A percentile compares a stretch with the other conserved stretches of the same genome.
Evolutionary conservation across 1,140 invertebrate genomes (phyloP).

Genomic region (Lucilia cuprina): DNA sequence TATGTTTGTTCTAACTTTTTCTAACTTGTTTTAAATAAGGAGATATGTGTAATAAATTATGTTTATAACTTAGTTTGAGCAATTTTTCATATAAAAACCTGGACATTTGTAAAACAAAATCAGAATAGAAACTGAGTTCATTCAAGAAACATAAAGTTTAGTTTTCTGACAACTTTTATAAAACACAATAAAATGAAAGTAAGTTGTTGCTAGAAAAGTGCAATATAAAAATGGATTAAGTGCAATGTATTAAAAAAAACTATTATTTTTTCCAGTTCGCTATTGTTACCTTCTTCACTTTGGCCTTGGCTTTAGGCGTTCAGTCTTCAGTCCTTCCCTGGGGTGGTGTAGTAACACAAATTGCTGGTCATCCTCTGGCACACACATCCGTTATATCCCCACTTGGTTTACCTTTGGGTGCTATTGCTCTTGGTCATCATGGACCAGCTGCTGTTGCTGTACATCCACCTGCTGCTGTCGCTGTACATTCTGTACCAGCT

Average conservation of each 20-base stretch:
- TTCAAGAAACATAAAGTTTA: conserved; percentile 57
- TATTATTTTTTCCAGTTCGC: conserved; percentile 47
- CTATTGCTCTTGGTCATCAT: neutral
- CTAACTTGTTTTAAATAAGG: too few species aligned
- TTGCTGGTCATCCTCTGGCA: neutral
- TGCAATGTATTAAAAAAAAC: conserved; percentile 59
- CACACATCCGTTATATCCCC: conserved; percentile 7
- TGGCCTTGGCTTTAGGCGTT: conserved; percentile 60
- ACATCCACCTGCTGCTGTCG: conserved; percentile 40
- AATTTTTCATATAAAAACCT: neutral
- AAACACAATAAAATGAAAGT: conserved; percentile 51
- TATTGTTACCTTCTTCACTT: conserved; percentile 50
- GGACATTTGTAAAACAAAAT: conserved; percentile 39
- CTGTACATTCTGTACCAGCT: neutral
- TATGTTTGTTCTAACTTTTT: too few species aligned
- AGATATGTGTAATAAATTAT: too few species aligned
- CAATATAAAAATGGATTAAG: conserved; percentile 43
- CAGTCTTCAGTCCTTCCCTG: conserved; percentile 49
- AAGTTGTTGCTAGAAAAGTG: neutral
- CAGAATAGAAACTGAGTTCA: conserved; percentile 39
- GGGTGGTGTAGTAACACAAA: conserved; percentile 37
- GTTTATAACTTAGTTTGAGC: too few species aligned
- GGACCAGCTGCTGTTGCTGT: conserved; percentile 5
- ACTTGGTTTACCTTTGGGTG: conserved; percentile 38
- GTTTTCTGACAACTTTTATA: conserved; percentile 58